Conservation (phyloP, 1,140 invertebrate species). For the Apis dorsata region DNA sequence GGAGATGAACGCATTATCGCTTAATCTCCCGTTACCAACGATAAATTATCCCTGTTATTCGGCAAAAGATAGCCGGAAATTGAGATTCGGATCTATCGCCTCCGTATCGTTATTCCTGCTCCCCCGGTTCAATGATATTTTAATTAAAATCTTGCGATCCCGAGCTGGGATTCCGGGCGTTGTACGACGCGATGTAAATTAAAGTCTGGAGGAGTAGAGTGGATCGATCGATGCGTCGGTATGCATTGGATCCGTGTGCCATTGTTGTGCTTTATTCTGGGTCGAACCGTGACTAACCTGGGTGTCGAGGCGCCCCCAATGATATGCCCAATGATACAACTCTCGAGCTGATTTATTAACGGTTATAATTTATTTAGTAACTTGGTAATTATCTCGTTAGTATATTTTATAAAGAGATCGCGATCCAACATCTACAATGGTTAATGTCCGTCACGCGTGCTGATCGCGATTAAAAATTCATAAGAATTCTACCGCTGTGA, state of each 20-base stretch:
- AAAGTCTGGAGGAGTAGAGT: background rate
- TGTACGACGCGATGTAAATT: background rate
- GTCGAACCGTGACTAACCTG: background rate
- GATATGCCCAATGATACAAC: no score
- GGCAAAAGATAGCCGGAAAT: slow-evolving; percentile 37
- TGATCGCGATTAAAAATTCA: no score
- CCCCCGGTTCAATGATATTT: background rate
- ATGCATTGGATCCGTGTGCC: background rate
- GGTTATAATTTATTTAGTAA: no score
- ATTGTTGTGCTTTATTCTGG: background rate
- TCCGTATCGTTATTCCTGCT: background rate
- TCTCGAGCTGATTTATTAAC: no score
- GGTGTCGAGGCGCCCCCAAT: no score
- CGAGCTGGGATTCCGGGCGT: background rate
- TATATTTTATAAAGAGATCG: no score
- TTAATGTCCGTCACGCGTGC: no score
- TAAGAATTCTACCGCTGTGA: no score
- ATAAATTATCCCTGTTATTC: slow-evolving; percentile 52
- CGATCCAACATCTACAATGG: no score
- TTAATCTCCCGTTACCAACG: slow-evolving; percentile 50
- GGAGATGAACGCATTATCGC: slow-evolving; percentile 40
- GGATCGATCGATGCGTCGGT: background rate
- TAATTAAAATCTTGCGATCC: background rate
- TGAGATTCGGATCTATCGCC: slow-evolving; percentile 6
- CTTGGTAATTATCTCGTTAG: no score